These are phyloP conservation scores for Hydrophis major DNA, from an alignment of 2,797 vertebrate species.

Conservation along the genomic window DNA sequence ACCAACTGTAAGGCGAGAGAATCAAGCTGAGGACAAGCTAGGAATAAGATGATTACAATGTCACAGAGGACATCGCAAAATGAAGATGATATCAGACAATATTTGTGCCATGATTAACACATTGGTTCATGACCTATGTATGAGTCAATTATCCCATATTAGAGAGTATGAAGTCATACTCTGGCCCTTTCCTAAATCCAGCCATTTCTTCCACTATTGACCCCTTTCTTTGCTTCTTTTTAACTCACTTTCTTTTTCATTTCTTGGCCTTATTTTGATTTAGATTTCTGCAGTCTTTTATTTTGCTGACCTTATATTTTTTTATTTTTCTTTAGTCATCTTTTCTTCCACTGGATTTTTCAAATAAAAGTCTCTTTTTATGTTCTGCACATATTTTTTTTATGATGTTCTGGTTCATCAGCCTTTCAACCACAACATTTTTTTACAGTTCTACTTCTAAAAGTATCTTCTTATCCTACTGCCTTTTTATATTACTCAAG, in stretches of 20 bases:
- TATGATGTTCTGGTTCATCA: not conserved
- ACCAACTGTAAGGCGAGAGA: not conserved
- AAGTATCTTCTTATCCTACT: not conserved
- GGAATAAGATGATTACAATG: not conserved
- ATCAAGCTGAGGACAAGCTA: not conserved
- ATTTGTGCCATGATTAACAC: not conserved
- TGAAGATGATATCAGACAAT: not conserved
- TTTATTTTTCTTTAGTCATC: not conserved
- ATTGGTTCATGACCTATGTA: not conserved
- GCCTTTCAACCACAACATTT: not conserved
- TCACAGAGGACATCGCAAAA: not conserved
- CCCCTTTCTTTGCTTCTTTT: not conserved
- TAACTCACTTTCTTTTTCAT: not conserved
- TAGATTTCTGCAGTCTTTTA: not conserved
- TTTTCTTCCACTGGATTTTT: not conserved
- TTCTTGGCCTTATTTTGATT: not conserved
- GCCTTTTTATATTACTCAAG: not conserved
- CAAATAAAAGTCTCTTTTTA: not conserved
- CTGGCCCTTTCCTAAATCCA: not conserved
- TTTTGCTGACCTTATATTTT: not conserved
- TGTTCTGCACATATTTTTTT: not conserved
- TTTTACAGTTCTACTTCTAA: not conserved
- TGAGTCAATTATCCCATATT: not conserved
- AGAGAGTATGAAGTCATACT: not conserved
- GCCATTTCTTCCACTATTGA: not conserved